Base-by-base conservation (phyloP, 2,888 invertebrate species). In the Dusona sp. region DNA sequence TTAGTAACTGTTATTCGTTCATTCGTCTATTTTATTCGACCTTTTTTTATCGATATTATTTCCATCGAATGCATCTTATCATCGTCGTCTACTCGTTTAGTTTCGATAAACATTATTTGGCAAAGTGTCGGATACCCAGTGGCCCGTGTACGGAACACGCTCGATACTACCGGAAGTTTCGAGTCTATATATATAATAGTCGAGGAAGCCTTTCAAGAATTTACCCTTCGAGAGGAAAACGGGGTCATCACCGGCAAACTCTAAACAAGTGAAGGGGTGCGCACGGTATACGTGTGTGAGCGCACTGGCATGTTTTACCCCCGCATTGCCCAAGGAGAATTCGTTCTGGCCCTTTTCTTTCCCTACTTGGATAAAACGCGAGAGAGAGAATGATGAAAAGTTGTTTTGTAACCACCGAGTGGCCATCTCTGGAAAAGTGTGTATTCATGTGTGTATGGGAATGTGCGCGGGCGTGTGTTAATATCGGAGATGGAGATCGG, bases 181-280 rank as follows among this genome's bases (percentile, higher is more conserved):
- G 68, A 82, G 57, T 48, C 29, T 65, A 45, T 72, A 25, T 51
- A 51, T 80, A 38, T 45, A 75, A 25, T 68, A 61, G 51, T 25
- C 57, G 25, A 67, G 80, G 83, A 73, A 86, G 75, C 61, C 80
- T 80, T 83, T 86, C 80, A 80, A 83, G 83, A 86, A 86, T 86
- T 80, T 86, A 80, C 72, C 77, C 77, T 80, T 73, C 77, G 86
- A 54, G 45, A 80, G 67, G 83, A 68, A 83, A 83, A 86, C 80
- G 77, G 75, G 86, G 80, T 86, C 83, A 83, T 80, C 64, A 61
- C 61, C 73, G 77, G 45, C 54, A 61, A 85, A 82, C 80, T 80
- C 61, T 51, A 51, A 83, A 67, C 83, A 72, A 85, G 79, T 65
- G 70, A 83, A 79, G 79, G 82, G 45, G 6, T 57, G 68, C 54